Conservation (phyloP, 2,888 invertebrate genomes). For the Mycalesis mineus region DNA sequence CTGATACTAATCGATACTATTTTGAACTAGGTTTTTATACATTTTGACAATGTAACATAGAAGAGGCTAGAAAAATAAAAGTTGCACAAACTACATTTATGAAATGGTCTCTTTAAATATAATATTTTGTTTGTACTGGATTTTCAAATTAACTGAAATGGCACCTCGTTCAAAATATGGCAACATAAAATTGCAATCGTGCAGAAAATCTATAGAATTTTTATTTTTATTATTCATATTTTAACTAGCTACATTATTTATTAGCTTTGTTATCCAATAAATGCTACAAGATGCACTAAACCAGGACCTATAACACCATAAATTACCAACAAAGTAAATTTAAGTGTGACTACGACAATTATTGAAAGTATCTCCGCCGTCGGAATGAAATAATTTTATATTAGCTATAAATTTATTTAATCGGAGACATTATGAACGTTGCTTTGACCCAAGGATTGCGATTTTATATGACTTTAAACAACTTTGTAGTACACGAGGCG, state of each 20-base stretch:
- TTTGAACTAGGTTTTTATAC: not conserved
- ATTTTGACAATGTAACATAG: not conserved
- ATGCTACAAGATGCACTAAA: slow-evolving; percentile 20
- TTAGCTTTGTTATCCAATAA: slow-evolving; percentile 7
- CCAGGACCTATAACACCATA: slow-evolving; percentile 34
- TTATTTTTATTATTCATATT: not conserved
- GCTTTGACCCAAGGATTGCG: slow-evolving; percentile 18
- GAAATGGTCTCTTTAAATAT: too few relatives aligned
- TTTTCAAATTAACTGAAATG: too few relatives aligned
- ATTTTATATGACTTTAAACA: slow-evolving; percentile 23
- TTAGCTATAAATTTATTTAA: slow-evolving; percentile 48
- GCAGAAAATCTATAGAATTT: not conserved
- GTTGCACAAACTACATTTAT: too few relatives aligned
- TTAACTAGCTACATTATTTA: slow-evolving; percentile 3
- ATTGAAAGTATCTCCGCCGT: slow-evolving; percentile 55
- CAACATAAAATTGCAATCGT: too few relatives aligned
- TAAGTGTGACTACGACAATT: slow-evolving; percentile 57
- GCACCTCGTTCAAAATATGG: too few relatives aligned
- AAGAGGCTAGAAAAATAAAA: too few relatives aligned
- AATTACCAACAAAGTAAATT: slow-evolving; percentile 57
- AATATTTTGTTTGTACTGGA: too few relatives aligned
- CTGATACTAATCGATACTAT: slow-evolving; percentile 3
- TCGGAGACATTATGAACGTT: slow-evolving; percentile 18
- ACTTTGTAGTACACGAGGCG: slow-evolving; percentile 19
- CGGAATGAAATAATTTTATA: slow-evolving; percentile 64